Evolutionary conservation across 2,113 vertebrate species (phyloP).

Genomic region (Elgaria multicarinata): DNA sequence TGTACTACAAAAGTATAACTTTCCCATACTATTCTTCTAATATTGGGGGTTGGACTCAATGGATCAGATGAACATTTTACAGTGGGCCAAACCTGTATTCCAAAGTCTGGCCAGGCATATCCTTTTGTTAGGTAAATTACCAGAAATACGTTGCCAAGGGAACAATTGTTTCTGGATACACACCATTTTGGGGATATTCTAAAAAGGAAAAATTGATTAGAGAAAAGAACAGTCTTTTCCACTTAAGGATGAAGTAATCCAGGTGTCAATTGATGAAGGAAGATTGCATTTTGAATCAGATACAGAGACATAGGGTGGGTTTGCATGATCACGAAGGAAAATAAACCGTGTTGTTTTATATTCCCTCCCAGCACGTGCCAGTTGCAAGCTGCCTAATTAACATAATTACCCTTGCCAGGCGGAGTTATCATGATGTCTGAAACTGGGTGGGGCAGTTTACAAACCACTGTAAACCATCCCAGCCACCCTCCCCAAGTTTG

Average conservation of each 20-base stretch:
- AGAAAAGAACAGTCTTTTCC: neutral
- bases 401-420: too few relatives aligned
- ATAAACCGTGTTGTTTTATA: too few relatives aligned
- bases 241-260: neutral
- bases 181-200: neutral
- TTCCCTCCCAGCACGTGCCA: too few relatives aligned
- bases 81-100: neutral
- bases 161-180: neutral
- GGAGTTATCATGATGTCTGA: neutral
- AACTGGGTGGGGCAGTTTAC: neutral
- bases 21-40: neutral
- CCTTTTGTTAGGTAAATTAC: constrained; percentile 4
- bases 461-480: too few relatives aligned
- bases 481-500: too few relatives aligned
- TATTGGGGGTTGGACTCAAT: neutral
- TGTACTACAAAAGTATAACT: neutral
- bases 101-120: neutral
- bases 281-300: neutral
- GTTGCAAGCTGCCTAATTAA: too few relatives aligned
- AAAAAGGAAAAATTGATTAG: neutral
- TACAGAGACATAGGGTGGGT: neutral
- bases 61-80: neutral
- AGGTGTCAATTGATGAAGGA: neutral
- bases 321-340: too few relatives aligned
- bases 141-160: neutral